Evolutionary conservation across 2,888 invertebrate species (phyloP), one percentile per base, ranked within the genome.

Genomic region (Campopleginae sp.): DNA sequence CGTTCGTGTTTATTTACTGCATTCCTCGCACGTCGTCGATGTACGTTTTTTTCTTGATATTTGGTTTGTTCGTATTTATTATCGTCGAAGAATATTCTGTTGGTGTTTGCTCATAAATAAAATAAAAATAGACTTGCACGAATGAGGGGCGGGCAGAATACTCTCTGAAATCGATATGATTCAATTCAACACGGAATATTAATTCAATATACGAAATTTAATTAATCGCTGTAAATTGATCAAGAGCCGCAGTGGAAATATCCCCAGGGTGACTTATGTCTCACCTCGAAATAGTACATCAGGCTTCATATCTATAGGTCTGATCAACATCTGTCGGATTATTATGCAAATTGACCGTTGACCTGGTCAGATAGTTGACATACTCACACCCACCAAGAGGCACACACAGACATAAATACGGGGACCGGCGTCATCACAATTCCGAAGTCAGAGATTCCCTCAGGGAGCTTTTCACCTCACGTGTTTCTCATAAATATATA

Each of bases 251-350:
- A 68, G 51, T 6, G 10, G 31, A n/a, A 68, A 27, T 6, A 33
- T 68, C 68, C 68, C 68, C 19, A 14, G 78, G 58, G 58, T 19
- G 44, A 58, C 33, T 70, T 68, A 33, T 23, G 42, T 66, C 51
- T 68, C 68, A 58, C 68, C 42, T 68, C 19, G 68, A 70, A 68
- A 70, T 70, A 19, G 78, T 70, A 58, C 44, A 68, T 31, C 58
- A 31, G 44, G 12, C 58, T 19, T 68, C 68, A 44, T 58, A 70
- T 78, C 54, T 42, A 33, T 63, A 46, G 6, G 65, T 63, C 79
- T 86, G 88, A 89, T 89, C 88, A 88, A 86, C 82, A 77, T 88
- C 84, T 85, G 88, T 82, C 85, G 72, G 63, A 86, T 86, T 70
- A 87, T 89, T 87, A 89, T 86, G 87, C 82, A 88, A 88, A 89